Evolutionary conservation across 2,113 vertebrate species (phyloP), one percentile per base, ranked within the genome.

Genomic region (Macroglossus sobrinus): DNA sequence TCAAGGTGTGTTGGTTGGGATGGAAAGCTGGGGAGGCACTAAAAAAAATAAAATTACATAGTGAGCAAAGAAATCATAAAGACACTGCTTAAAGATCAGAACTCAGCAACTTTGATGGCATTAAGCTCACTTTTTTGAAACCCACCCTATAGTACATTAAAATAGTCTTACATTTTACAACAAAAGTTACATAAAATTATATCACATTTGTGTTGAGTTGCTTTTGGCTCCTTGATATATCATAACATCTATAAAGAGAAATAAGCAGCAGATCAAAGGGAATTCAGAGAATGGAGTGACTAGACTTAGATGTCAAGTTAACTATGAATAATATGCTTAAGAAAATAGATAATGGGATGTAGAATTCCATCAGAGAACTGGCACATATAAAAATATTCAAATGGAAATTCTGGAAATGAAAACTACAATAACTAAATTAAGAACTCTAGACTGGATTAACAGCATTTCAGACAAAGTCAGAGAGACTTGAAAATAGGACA

Each of bases 171-270:
- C 2, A 59, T 71, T 38, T 22, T 22, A 78, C 19, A 53, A 47
- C 40, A 64, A 81, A 81, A 26, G 57, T 55, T 21, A 35, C 53
- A 22, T 85, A 19, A 28, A 85, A 45, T 84, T n/a, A 26, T 68
- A 35, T 43, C 8, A 40, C 3, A 33, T 63, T 21, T 66, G 13
- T 47, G n/a, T 4, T 79, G 61, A 78, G 6, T 79, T 85, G 7
- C 6, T 50, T 0, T 59, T 57, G 53, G 14, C 14, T 91, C 57
- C 72, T 22, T 50, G 18, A 55, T 11, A 38, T 38, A 3, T 88
- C 55, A 68, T n/a, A n/a, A n/a, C 16, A 61, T 26, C 76, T 93
- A 45, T 71, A 76, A 76, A 57, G 59, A 38, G 21, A 81, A 86
- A 43, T 1, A 30, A 18, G 14, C 43, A 89, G 6, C 19, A 89